Percentiles rank a stretch among this genome's conserved stretches.
These are phyloP conservation scores for Daphoenositta chrysoptera DNA, from an alignment of 2,113 vertebrate species.

Conservation along the genomic window DNA sequence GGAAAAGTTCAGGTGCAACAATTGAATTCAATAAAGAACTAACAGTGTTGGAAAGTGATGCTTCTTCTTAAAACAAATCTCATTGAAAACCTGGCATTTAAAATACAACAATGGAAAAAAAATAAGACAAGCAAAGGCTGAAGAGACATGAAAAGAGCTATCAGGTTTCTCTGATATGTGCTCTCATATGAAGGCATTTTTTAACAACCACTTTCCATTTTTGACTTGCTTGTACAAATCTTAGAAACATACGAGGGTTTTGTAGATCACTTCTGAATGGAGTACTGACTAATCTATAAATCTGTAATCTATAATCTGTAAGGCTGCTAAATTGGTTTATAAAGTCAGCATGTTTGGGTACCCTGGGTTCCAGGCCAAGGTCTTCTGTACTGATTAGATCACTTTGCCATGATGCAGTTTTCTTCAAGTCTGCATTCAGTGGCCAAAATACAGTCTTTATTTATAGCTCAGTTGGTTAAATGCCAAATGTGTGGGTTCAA, in stretches of 20 bases:
- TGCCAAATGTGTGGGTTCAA: neutral
- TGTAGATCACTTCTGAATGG: neutral
- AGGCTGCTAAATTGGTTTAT: neutral
- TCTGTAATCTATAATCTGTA: no score
- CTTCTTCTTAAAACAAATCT: neutral
- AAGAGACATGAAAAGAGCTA: neutral
- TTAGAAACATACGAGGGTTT: neutral
- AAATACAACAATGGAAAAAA: neutral
- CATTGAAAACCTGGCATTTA: neutral
- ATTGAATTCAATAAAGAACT: neutral
- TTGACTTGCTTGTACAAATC: neutral
- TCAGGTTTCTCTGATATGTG: rapidly evolving
- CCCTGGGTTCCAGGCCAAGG: neutral
- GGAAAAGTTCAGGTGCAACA: neutral
- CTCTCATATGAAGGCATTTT: neutral
- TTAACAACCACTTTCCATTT: neutral
- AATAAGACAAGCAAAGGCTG: neutral
- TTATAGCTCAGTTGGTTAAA: neutral
- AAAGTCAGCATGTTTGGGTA: neutral
- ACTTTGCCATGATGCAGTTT: neutral
- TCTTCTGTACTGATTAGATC: neutral
- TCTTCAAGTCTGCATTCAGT: neutral
- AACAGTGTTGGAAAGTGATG: neutral
- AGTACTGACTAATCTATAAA: neutral
- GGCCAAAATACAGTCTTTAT: neutral